Evolutionary conservation across 2,113 vertebrate species (phyloP).

Genomic region (Pelmatolapia mariae): DNA sequence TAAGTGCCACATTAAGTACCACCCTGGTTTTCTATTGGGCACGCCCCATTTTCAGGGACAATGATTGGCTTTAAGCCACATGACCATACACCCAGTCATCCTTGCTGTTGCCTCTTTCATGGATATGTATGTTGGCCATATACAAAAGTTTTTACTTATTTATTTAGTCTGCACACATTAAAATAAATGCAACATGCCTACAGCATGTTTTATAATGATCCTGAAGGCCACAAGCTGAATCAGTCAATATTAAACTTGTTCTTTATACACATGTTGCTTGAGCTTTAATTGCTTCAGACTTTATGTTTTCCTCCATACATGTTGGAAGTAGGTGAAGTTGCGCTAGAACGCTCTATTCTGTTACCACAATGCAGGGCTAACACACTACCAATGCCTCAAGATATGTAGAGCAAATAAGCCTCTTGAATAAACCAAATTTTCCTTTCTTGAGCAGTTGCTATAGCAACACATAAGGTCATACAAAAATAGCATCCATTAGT

Average conservation of each 20-base stretch:
- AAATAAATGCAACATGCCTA: neutral
- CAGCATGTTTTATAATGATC: neutral
- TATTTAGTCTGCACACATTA: neutral
- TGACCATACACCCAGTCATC: neutral
- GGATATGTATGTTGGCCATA: neutral
- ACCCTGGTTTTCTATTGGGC: neutral
- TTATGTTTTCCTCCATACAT: neutral
- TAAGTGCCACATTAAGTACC: neutral
- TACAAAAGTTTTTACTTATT: accelerated
- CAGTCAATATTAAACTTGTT: neutral
- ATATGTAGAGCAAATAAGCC: conserved; percentile 38
- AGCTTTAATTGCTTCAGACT: neutral
- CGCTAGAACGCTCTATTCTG: neutral
- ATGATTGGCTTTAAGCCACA: neutral
- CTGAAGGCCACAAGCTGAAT: neutral
- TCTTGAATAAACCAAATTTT: conserved; percentile 44
- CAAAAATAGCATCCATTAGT: conserved; percentile 58
- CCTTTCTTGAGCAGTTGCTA: conserved; percentile 64
- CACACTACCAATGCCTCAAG: neutral
- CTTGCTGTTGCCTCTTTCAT: neutral
- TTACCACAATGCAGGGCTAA: neutral
- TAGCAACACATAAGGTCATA: conserved; percentile 68
- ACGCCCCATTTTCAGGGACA: neutral
- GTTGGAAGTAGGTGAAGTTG: neutral
- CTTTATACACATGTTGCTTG: neutral